Base-by-base conservation (phyloP, 2,797 vertebrate genomes). In the Onychomys torridus region DNA sequence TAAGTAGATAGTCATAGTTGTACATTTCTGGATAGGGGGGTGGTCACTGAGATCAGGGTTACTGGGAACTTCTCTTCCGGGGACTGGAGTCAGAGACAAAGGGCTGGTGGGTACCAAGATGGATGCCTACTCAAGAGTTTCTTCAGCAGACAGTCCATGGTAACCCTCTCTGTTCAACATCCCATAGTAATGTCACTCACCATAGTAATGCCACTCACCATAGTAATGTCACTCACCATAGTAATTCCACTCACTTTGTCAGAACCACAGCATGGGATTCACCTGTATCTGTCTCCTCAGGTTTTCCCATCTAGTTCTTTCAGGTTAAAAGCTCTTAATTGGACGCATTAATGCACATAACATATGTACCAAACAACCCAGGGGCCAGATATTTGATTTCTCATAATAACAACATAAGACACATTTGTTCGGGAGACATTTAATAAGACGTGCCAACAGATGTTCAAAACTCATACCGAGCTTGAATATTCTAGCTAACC, bases 351-450 rank as follows among this genome's bases (percentile, higher is more conserved):
- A 98, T 16, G 99, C 99, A 98, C 99, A 99, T 29, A 99, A 98
- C 95, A 99, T 99, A 97, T 99, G 99, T 57, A 99, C 98, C 96
- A 99, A 98, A 97, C 99, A 99, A 25, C 99, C 99, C 90, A 99
- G 98, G 0, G 99, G 99, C 99, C 99, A 99, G 97, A 99, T 99
- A 96, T 99, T 99, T 0, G 99, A 99, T 97, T 99, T 99, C 97
- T 99, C 99, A 7, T 99, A 99, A 98, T 99, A 99, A 0, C 4
- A 99, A 99, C 99, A 99, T 99, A 91, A 98, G 98, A 98, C 99
- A 99, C 92, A 99, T 99, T 98, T 99, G 99, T 93, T 99, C 99
- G 46, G 61, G 49, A 84, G 61, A 46, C 57, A 61, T 27, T 7
- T 32, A 65, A 34, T 65, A 84, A 34, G 17, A 19, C 11, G 10